A percentile compares a stretch with the other conserved stretches of the same genome.
Evolutionary conservation across 2,797 vertebrate genomes (phyloP).

Genomic region (Microctenopoma lineatum): DNA sequence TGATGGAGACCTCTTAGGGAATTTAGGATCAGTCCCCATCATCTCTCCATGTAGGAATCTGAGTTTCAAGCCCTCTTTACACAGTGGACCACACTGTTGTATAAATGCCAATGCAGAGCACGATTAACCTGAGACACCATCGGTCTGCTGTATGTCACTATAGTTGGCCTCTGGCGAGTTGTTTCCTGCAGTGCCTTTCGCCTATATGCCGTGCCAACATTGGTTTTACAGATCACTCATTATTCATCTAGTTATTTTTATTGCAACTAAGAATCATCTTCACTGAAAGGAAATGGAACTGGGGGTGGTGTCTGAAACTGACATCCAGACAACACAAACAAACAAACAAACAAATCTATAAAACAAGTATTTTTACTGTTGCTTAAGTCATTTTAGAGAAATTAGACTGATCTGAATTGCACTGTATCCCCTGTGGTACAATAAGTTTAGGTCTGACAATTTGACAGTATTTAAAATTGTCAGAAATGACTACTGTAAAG

Average conservation of each 20-base stretch:
- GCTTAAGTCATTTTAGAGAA: slow-evolving; percentile 3
- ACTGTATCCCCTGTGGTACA: background rate
- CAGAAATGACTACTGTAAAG: background rate
- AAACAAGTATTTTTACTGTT: background rate
- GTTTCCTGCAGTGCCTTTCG: slow-evolving; percentile 17
- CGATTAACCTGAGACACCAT: slow-evolving; percentile 18
- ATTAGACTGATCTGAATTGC: background rate
- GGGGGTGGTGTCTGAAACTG: background rate
- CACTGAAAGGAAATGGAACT: background rate
- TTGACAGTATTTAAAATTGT: background rate
- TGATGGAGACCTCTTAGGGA: slow-evolving; percentile 94
- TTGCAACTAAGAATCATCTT: background rate
- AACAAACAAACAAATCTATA: background rate
- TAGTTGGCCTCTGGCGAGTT: slow-evolving; percentile 1
- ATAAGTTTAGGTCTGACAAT: background rate
- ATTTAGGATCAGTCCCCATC: slow-evolving; percentile 17
- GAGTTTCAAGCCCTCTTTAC: slow-evolving; percentile 28
- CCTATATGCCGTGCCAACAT: slow-evolving; percentile 29
- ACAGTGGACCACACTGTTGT: slow-evolving; percentile 11
- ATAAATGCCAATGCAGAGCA: slow-evolving; percentile 4
- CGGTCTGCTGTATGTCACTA: background rate
- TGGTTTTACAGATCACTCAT: slow-evolving; percentile 16
- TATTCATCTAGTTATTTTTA: slow-evolving; percentile 4
- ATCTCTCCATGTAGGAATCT: slow-evolving; percentile 18
- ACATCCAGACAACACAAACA: slow-evolving; percentile 40